Evolutionary conservation across 2,888 invertebrate genomes (phyloP).

Genomic region (Heliconius charithonia): DNA sequence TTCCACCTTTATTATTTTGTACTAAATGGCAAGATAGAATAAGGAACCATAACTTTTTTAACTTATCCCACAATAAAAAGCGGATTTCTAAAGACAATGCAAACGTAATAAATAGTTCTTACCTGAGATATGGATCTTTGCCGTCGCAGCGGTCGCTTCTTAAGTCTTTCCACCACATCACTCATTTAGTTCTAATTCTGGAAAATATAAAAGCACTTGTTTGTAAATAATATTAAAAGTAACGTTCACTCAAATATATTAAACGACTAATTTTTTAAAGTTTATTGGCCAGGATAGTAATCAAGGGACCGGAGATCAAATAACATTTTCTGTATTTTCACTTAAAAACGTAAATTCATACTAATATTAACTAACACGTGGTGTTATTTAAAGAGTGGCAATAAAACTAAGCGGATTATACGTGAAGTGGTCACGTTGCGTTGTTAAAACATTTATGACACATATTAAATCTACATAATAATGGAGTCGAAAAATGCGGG

Average conservation of each 20-base stretch:
- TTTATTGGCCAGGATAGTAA: background rate
- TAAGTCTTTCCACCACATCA: slow-evolving; percentile 59
- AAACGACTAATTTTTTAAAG: background rate
- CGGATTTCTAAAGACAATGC: no score
- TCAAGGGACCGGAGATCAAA: no score
- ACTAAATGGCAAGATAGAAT: no score
- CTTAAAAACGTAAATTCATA: background rate
- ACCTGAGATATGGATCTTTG: slow-evolving; percentile 74
- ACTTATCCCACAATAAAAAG: no score
- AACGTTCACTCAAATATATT: background rate
- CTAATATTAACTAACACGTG: background rate
- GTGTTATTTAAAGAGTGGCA: background rate
- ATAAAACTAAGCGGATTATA: slow-evolving; percentile 6
- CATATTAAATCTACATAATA: background rate
- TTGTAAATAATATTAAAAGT: background rate
- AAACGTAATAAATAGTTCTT: background rate
- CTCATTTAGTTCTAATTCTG: slow-evolving; percentile 70
- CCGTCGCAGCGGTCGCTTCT: slow-evolving; percentile 54
- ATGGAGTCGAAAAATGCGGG: background rate
- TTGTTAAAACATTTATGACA: slow-evolving; percentile 8
- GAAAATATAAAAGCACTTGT: slow-evolving; percentile 40
- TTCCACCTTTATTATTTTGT: no score
- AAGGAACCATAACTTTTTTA: no score
- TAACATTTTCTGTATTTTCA: background rate
- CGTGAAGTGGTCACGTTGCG: background rate